A percentile compares a stretch with the other conserved stretches of the same genome.
Evolutionary conservation across 2,113 vertebrate genomes (phyloP).

Genomic region (Talpa occidentalis): DNA sequence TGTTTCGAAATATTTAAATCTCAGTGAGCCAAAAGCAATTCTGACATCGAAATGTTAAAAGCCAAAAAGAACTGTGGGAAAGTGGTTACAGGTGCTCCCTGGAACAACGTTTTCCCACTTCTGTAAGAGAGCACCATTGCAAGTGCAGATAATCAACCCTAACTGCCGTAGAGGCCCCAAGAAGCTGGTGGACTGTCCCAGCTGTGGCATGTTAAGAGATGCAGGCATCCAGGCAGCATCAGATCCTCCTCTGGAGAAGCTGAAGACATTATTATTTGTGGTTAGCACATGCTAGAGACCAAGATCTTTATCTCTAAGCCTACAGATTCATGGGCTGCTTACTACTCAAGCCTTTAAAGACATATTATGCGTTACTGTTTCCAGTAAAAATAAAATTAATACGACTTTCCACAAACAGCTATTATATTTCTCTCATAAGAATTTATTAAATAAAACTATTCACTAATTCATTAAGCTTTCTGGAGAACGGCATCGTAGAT

Average conservation of each 20-base stretch:
- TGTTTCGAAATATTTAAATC: constrained; percentile 17
- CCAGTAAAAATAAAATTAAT: constrained; percentile 49
- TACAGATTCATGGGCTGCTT: neutral
- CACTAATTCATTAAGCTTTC: constrained; percentile 34
- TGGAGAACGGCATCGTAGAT: constrained; percentile 5
- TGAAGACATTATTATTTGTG: neutral
- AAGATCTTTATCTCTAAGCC: neutral
- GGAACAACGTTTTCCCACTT: constrained; percentile 12
- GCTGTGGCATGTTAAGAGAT: neutral
- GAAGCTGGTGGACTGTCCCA: neutral
- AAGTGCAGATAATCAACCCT: neutral
- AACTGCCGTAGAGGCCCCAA: neutral
- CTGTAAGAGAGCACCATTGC: neutral
- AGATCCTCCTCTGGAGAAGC: neutral
- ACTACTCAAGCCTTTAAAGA: constrained; percentile 24
- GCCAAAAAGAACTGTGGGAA: neutral
- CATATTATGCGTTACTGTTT: neutral
- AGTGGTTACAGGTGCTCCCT: constrained; percentile 58
- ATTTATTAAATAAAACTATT: constrained; percentile 44
- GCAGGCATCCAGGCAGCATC: neutral
- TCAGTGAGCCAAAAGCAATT: constrained; percentile 44
- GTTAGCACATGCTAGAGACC: neutral
- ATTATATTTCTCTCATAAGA: constrained; percentile 4
- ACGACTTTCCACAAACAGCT: neutral
- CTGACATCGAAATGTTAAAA: constrained; percentile 44